Conservation (phyloP, 2,113 vertebrate species). For the Dasyurus viverrinus region DNA sequence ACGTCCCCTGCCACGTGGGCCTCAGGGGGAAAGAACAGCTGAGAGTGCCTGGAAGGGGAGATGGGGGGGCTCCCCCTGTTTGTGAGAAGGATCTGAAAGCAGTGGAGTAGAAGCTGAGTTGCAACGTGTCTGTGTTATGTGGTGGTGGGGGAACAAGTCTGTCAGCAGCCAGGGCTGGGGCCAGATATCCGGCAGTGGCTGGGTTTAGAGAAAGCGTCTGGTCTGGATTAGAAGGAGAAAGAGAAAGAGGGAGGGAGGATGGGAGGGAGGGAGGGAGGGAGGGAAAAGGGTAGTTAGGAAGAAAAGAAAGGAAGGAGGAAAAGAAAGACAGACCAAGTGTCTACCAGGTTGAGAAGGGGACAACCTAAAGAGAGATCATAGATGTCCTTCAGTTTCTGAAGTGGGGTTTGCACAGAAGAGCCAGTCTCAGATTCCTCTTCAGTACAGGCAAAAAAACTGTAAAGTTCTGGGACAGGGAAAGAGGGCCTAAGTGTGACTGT, state of each 20-base stretch:
- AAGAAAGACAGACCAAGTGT: slow-evolving; percentile 24
- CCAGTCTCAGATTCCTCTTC: neutral
- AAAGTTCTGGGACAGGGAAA: slow-evolving; percentile 29
- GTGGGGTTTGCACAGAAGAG: neutral
- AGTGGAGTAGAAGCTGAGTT: slow-evolving; percentile 41
- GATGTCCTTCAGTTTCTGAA: neutral
- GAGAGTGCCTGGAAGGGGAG: slow-evolving; percentile 31
- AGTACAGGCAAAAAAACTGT: neutral
- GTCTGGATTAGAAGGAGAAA: slow-evolving; percentile 73
- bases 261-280: slow-evolving; percentile 5
- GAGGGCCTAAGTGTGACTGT: neutral
- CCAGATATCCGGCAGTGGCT: slow-evolving; percentile 72
- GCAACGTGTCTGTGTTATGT: slow-evolving; percentile 73
- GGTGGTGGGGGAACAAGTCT: slow-evolving; percentile 74
- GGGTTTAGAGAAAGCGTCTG: slow-evolving; percentile 71
- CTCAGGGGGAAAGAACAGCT: slow-evolving; percentile 42
- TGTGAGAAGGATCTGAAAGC: slow-evolving; percentile 32
- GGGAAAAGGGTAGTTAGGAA: slow-evolving; percentile 2
- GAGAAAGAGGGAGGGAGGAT: slow-evolving; percentile 14
- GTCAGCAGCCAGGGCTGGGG: slow-evolving; percentile 72
- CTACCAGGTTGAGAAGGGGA: slow-evolving; percentile 24
- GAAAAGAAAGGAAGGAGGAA: slow-evolving; percentile 49
- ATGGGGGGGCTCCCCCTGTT: slow-evolving; percentile 35
- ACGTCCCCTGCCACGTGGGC: slow-evolving; percentile 1
- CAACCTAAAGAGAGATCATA: neutral